Percentiles rank a stretch among this genome's conserved stretches.
Evolutionary conservation across 1,140 invertebrate species (phyloP).

Genomic region (Sitodiplosis mosellana): DNA sequence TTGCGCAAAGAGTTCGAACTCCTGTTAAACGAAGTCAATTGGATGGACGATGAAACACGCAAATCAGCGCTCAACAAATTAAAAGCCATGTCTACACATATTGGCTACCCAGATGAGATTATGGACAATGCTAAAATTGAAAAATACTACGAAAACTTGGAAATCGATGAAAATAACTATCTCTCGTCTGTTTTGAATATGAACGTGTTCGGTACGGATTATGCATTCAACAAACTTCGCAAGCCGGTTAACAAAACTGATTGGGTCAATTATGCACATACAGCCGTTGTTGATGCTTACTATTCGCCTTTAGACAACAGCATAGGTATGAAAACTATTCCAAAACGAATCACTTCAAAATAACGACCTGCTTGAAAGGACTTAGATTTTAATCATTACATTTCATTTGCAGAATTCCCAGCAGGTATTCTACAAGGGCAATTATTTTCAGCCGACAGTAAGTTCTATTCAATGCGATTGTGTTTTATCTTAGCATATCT

Average conservation of each 20-base stretch:
- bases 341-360: slow-evolving; percentile 2
- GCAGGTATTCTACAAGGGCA: slow-evolving; percentile 78
- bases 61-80: slow-evolving; percentile 51
- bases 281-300: slow-evolving; percentile 66
- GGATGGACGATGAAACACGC: slow-evolving; percentile 75
- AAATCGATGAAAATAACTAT: slow-evolving; percentile 45
- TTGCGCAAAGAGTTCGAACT: slow-evolving; percentile 45
- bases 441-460: slow-evolving; percentile 62
- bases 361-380: too few species aligned
- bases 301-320: slow-evolving; percentile 69
- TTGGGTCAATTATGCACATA: slow-evolving; percentile 58
- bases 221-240: slow-evolving; percentile 53
- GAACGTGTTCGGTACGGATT: slow-evolving; percentile 54
- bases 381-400: neutral
- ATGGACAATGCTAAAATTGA: slow-evolving; percentile 53
- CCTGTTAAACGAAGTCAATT: slow-evolving; percentile 51
- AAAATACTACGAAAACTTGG: slow-evolving; percentile 53
- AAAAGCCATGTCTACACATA: slow-evolving; percentile 51
- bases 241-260: slow-evolving; percentile 67
- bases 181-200: slow-evolving; percentile 56
- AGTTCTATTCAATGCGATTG: too few species aligned
- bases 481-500: too few species aligned
- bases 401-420: slow-evolving; percentile 48
- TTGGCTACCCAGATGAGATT: slow-evolving; percentile 69
- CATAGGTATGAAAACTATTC: slow-evolving; percentile 42